Evolutionary conservation across 2,888 invertebrate species (phyloP), one percentile per base, ranked within the genome.

Genomic region (Synanthedon andrenaeformis): DNA sequence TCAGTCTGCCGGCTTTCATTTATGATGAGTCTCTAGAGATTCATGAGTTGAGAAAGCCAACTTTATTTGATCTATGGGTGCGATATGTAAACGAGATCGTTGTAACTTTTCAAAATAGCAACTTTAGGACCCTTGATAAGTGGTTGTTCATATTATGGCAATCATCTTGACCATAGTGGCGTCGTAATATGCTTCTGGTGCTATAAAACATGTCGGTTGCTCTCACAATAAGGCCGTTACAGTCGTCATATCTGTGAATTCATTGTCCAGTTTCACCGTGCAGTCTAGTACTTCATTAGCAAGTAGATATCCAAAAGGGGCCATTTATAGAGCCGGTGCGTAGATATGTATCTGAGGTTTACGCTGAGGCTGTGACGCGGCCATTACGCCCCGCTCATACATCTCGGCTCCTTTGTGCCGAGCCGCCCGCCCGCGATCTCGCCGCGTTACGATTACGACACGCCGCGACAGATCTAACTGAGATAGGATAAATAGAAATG

Each of bases 281-380:
- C 73, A 72, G 74, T 64, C 68, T 69, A 64, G 68, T 66, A 74
- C 79, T 86, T 85, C 86, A 86, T 86, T 87, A 86, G 83, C 80
- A 82, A 84, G 79, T 78, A 78, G 83, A 84, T 84, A 79, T 80
- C 85, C 82, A 79, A 86, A 86, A 85, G 82, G 78, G 80, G 67
- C 81, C 81, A 83, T 84, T 84, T 84, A 81, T 79, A 79, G 79
- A 79, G 79, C 74, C 78, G 67, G 79, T 79, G 78, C 72, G 73
- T 77, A 80, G 86, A 86, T 87, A 86, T 82, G 83, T 76, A 87
- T 87, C 86, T 68, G 73, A 60, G 70, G 17, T 14, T 49, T 19
- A 17, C 49, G 60, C 66, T 63, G 72, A 71, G 78, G 68, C 70
- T 77, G 78, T 82, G 84, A 82, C 83, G 80, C 74, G 72, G 72